phyloP scores from a whole-genome alignment of 2,113 vertebrate species.

The Taxidea taxus region DNA sequence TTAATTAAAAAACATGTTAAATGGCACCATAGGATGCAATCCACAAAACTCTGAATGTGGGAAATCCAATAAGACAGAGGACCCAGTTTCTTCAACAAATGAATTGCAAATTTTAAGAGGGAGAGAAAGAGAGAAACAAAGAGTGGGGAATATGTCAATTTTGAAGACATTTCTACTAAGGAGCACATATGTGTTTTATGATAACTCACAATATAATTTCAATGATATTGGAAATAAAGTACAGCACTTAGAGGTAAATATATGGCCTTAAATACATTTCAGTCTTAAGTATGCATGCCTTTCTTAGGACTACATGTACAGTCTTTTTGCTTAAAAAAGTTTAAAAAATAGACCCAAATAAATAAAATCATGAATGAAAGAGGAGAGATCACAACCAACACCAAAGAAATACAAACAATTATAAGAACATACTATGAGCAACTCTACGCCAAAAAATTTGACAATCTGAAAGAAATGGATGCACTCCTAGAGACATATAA shows the following conservation, averaged over 20 bases:
- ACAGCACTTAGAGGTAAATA: background rate
- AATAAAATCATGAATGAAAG: too few relatives aligned
- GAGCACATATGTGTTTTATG: background rate
- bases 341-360: too few relatives aligned
- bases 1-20: background rate
- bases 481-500: too few relatives aligned
- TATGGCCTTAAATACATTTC: background rate
- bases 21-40: background rate
- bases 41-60: background rate
- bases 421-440: too few relatives aligned
- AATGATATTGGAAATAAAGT: background rate
- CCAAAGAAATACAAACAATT: too few relatives aligned
- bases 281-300: background rate
- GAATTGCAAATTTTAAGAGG: background rate
- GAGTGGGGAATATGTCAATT: background rate
- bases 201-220: background rate
- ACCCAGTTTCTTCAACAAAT: background rate
- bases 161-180: background rate
- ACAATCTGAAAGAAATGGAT: too few relatives aligned
- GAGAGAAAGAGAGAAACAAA: background rate
- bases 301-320: background rate
- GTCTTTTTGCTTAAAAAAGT: constrained; percentile 2
- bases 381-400: too few relatives aligned
- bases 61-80: background rate
- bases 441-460: too few relatives aligned